Base-by-base conservation (phyloP, 2,113 vertebrate genomes). In the Meles meles region DNA sequence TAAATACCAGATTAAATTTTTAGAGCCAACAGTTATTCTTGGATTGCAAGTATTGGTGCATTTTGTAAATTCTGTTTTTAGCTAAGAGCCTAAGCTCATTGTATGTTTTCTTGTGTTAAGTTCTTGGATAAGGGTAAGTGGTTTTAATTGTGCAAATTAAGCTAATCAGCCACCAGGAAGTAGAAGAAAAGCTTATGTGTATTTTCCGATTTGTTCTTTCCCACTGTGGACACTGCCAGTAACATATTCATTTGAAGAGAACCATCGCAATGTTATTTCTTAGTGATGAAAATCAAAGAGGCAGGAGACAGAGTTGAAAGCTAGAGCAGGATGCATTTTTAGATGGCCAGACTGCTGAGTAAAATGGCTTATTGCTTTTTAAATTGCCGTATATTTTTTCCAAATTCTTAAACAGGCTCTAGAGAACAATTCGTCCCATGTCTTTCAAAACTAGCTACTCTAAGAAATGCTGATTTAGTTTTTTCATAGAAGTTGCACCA, bases 341-440 rank as follows among this genome's bases (percentile, higher is more conserved):
- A 96, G 95, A 95, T 97, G 95, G 94, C 92, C 74, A 65, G 79
- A 92, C 83, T 94, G 97, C 96, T 90, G 95, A 96, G 97, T 88
- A 90, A 97, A 97, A 96, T 93, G 92, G 97, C 96, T 98, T 97
- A 97, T 98, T 97, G 97, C 97, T 96, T 97, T 98, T 96, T 93
- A 94, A 97, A 98, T 98, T 96, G 97, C 97, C 94, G 96, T 97
- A 94, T 97, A 81, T 97, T 96, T 97, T 90, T 90, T 96, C 97
- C 90, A 97, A 97, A 98, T 97, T 97, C 96, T 97, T 97, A 97
- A 98, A 95, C 61, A 93, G 95, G 57, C 97, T 65, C 87, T 63
- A 15, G 92, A 97, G 96, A 96, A 97, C 88, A 89, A 95, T 98
- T 96, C 59, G 59, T 93, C 80, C 90, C 34, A n/a, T 87, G 95